These are phyloP conservation scores for Tapera naevia DNA, from an alignment of 2,797 vertebrate species.

Conservation along the genomic window DNA sequence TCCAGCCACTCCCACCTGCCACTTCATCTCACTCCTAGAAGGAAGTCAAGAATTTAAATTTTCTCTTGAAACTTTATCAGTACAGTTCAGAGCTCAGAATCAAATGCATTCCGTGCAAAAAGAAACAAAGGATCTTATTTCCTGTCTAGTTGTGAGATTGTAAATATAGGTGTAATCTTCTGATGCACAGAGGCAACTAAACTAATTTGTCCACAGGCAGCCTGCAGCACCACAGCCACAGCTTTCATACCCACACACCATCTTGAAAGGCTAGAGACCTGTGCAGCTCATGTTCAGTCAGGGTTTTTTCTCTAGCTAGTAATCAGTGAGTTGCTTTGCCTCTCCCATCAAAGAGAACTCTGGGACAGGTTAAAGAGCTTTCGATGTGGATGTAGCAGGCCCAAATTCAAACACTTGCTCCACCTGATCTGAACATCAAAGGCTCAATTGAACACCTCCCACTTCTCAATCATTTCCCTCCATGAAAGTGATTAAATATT, in stretches of 20 bases:
- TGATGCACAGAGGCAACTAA: background rate
- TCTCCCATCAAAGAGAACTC: background rate
- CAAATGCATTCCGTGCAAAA: background rate
- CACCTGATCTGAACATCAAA: background rate
- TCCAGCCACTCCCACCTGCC: background rate
- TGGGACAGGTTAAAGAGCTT: background rate
- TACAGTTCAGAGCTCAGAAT: background rate
- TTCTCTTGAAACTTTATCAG: background rate
- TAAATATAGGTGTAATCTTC: background rate
- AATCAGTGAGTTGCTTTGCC: background rate
- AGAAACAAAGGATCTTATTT: background rate
- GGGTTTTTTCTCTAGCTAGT: background rate
- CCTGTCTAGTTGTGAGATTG: background rate
- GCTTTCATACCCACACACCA: background rate
- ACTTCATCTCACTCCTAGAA: background rate
- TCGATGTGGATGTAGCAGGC: background rate
- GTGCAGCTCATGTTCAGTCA: background rate
- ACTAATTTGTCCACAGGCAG: background rate
- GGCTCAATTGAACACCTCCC: background rate
- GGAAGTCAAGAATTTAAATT: background rate
- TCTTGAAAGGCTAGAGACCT: background rate
- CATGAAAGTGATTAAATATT: background rate
- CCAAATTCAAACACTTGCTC: background rate
- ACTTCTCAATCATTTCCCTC: background rate
- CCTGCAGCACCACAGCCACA: background rate